Base-by-base conservation (phyloP, 2,797 vertebrate species). In the Enteromius radiatus region DNA sequence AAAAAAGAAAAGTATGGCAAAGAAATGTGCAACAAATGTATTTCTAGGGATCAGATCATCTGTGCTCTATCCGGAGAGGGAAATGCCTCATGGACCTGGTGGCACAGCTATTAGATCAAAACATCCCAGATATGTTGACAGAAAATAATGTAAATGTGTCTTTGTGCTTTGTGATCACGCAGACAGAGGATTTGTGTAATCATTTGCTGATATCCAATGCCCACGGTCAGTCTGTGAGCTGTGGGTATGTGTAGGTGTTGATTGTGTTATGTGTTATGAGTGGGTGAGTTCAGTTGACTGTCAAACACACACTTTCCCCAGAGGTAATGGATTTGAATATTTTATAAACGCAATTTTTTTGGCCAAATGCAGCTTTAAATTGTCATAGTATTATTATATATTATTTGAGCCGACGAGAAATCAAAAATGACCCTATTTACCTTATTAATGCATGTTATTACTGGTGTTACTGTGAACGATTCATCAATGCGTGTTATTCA, bases 151-250 rank as follows among this genome's bases (percentile, higher is more conserved):
- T 93, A 93, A 92, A 93, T 91, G 91, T 93, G 92, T 93, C 90
- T 91, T 89, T 91, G 84, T 89, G 88, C 87, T 86, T 76, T 87
- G 79, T 84, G 90, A 89, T 90, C 76, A 80, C 86, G 88, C 89
- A 86, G 89, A 88, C 81, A 85, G 69, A 80, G 65, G 52, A 67
- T 89, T 90, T 68, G 73, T 74, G 86, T 90, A 90, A 91, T 88
- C 78, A 89, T 84, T 56, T 90, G 90, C 88, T 86, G 90, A 89
- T 91, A 91, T 93, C 90, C 92, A 92, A 91, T 91, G 75, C 87
- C 88, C 85, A 84, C 91, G 89, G 90, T 91, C 89, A 86, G 86
- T 86, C 85, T 89, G 91, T 90, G 93, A 93, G 93, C 91, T 91
- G 92, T 94, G 92, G 91, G 90, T 86, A 79, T 88, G 81, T 86